phyloP scores from a whole-genome alignment of 2,113 vertebrate genomes.

The Gallinago media region DNA sequence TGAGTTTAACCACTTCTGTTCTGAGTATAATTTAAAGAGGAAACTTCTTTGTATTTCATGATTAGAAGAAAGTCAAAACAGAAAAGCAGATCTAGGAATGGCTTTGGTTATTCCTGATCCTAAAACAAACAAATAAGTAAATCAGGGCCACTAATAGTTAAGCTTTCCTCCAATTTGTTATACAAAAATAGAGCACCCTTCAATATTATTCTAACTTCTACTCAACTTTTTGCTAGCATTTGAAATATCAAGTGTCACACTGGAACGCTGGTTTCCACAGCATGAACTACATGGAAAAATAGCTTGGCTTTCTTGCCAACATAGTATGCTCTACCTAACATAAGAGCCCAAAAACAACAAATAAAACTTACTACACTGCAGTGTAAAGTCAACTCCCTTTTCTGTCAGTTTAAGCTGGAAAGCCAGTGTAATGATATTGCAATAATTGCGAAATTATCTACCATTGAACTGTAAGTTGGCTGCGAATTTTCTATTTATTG shows the following conservation, averaged over 20 bases:
- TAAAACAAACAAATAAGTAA: not conserved
- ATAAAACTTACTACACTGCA: conserved; percentile 44
- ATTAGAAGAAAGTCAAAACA: not conserved
- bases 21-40: too few species aligned
- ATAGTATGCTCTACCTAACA: conserved; percentile 32
- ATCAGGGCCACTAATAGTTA: not conserved
- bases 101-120: not conserved
- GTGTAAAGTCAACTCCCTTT: conserved; percentile 51
- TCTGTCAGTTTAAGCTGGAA: conserved; percentile 31
- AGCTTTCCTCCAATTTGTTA: not conserved
- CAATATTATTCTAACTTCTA: conserved; percentile 44
- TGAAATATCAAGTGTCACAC: conserved; percentile 31
- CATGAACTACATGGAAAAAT: conserved; percentile 62
- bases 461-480: not conserved
- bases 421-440: not conserved
- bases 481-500: not conserved
- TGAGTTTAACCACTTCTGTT: too few species aligned
- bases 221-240: conserved; percentile 38
- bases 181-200: not conserved
- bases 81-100: not conserved
- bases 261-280: conserved; percentile 55
- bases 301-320: conserved; percentile 19
- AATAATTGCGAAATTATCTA: not conserved
- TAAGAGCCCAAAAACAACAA: conserved; percentile 51
- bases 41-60: not conserved